These are phyloP conservation scores for Anorthoa munda DNA, from an alignment of 2,888 invertebrate genomes.

Conservation along the genomic window DNA sequence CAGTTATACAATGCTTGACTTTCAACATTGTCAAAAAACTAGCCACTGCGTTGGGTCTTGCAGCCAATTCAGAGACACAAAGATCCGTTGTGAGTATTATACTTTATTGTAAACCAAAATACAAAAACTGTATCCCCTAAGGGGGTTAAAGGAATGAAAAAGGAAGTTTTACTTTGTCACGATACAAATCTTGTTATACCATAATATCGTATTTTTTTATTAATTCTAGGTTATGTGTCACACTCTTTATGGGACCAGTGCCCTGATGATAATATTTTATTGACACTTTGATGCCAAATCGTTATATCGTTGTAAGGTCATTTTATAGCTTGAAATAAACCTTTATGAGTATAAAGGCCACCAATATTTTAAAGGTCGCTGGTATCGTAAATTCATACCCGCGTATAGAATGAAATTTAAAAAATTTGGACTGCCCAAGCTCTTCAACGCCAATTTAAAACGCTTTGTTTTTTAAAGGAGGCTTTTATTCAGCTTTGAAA, in stretches of 20 bases:
- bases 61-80: too few relatives aligned
- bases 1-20: too few relatives aligned
- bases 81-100: too few relatives aligned
- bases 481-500: neutral
- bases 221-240: constrained; percentile 68
- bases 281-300: constrained; percentile 53
- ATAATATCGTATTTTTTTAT: constrained; percentile 32
- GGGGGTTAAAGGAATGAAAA: too few relatives aligned
- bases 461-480: neutral
- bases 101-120: too few relatives aligned
- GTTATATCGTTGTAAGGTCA: constrained; percentile 48
- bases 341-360: constrained; percentile 41
- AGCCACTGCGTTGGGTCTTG: too few relatives aligned
- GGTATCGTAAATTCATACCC: constrained; percentile 1
- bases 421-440: too few relatives aligned
- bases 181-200: too few relatives aligned
- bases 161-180: too few relatives aligned
- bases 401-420: neutral
- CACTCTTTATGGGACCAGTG: constrained; percentile 64
- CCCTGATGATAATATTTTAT: constrained; percentile 73
- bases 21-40: too few relatives aligned
- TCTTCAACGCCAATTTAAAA: neutral
- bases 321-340: constrained; percentile 51
- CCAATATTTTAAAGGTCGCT: constrained; percentile 44
- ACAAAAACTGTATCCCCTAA: too few relatives aligned